Conservation (phyloP, 1,140 invertebrate genomes). For the Sycophila sp. region DNA sequence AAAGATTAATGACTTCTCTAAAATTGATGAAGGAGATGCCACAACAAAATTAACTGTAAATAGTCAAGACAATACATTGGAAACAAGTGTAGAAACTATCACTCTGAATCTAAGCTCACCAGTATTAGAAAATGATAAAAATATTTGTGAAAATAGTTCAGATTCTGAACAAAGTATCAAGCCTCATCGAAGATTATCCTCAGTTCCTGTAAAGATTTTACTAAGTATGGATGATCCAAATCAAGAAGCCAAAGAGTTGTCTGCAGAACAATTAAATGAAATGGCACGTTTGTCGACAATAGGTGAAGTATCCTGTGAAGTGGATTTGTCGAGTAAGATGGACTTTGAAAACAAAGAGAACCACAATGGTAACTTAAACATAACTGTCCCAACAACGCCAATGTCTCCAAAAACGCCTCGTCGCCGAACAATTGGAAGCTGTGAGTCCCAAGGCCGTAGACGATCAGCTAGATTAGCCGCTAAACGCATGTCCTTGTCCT, state of each 20-base stretch:
- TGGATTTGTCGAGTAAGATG: constrained; percentile 15
- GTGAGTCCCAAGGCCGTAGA: constrained; percentile 15
- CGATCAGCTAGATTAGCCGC: constrained; percentile 36
- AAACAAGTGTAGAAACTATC: background rate
- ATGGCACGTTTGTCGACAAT: constrained; percentile 27
- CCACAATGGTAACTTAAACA: background rate
- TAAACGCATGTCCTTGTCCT: constrained; percentile 1
- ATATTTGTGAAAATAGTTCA: too few relatives aligned
- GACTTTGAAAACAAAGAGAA: constrained; percentile 13
- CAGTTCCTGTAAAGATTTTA: background rate
- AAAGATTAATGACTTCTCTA: background rate
- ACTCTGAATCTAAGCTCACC: background rate
- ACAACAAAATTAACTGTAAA: constrained; percentile 2
- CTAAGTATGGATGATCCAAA: background rate
- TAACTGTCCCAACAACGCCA: background rate
- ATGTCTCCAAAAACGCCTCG: background rate
- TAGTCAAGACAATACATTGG: background rate
- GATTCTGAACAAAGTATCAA: too few relatives aligned
- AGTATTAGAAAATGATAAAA: background rate
- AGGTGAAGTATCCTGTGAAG: constrained; percentile 32
- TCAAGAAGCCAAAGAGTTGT: constrained; percentile 5
- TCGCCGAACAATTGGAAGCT: background rate
- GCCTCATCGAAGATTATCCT: too few relatives aligned
- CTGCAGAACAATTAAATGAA: constrained; percentile 6
- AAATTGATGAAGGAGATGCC: background rate